Base-by-base conservation (phyloP, 2,797 vertebrate genomes). In the Nyctalus aviator region DNA sequence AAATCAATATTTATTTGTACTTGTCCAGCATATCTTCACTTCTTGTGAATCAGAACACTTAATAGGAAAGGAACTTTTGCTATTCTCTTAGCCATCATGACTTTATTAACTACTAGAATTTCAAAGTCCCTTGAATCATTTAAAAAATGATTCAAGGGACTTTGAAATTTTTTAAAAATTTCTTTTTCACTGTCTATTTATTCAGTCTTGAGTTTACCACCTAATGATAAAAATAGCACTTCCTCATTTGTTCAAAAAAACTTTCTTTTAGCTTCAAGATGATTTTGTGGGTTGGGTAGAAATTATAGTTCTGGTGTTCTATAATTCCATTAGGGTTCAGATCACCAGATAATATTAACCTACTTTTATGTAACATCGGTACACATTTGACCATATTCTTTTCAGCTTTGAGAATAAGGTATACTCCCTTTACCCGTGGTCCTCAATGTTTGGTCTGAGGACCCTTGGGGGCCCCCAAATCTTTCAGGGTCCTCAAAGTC, bases 321-420 rank as follows among this genome's bases (percentile, higher is more conserved):
- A 1, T 87, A 73, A 84, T 81, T 94, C 78, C 50, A 46, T 69
- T 73, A 72, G 21, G 50, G 15, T 93, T 88, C 27, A 89, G 18
- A 35, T 72, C 5, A 46, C 25, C 8, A 44, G 35, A n/a, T 73
- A 25, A 27, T 25, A 55, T 64, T 59, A 93, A 69, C 18, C 11
- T 76, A 1, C 72, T 90, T 44, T 69, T 75, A n/a, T 57, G 20
- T 83, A 83, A 53, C 8, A 44, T n/a, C 7, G 0, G 27, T 57
- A 48, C 5, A 15, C 15, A 68, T 91, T 84, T 77, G n/a, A 23
- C 23, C 25, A 37, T 76, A 50, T 66, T 69, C 21, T 84, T 64
- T 15, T 75, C n/a, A 94, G 21, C 6, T 87, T 94, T 79, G 64
- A 89, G 35, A 55, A 50, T 46, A 81, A 93, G 14, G 50, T 86